These are phyloP conservation scores for Caerostris extrusa DNA, from an alignment of 1,140 invertebrate genomes.

Conservation along the genomic window DNA sequence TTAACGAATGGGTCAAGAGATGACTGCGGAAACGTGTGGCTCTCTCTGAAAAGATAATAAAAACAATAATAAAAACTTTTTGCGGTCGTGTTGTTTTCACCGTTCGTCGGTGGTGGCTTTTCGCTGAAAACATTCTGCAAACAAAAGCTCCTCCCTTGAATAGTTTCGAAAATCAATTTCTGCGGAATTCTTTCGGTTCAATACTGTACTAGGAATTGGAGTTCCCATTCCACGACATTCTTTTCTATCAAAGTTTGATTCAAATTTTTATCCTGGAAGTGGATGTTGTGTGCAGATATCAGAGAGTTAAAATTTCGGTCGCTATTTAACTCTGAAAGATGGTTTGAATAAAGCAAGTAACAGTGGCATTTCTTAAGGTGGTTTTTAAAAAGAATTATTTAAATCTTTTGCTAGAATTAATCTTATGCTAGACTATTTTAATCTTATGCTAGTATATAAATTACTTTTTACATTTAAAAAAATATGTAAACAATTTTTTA, in stretches of 20 bases:
- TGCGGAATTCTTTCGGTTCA: neutral
- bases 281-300: no score
- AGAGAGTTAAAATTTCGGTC: no score
- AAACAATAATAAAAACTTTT: neutral
- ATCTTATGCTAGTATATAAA: no score
- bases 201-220: neutral
- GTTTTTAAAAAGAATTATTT: no score
- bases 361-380: no score
- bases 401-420: no score
- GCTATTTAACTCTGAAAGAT: no score
- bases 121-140: neutral
- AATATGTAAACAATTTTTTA: no score
- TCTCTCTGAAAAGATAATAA: neutral
- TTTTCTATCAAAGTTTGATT: neutral
- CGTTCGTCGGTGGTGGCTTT: neutral
- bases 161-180: neutral
- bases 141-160: neutral
- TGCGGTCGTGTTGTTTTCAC: constrained; percentile 13
- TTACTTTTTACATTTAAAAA: no score
- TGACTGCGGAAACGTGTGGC: neutral
- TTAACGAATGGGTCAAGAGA: neutral
- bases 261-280: no score
- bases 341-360: no score
- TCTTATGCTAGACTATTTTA: no score
- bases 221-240: neutral